phyloP scores from a whole-genome alignment of 2,888 invertebrate genomes.

The Chymomyza caudatula region DNA sequence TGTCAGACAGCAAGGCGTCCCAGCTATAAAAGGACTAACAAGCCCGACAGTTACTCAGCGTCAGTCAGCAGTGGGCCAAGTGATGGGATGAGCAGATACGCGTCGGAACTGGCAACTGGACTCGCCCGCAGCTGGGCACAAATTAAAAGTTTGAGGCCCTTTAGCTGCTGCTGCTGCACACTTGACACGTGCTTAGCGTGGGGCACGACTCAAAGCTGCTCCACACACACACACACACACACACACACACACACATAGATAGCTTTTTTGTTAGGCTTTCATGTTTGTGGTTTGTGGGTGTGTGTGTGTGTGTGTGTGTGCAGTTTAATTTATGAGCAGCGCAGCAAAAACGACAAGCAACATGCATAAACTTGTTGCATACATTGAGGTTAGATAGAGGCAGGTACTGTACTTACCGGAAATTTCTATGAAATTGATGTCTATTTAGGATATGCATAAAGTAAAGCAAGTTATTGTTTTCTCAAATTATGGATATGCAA shows the following conservation, averaged over 20 bases:
- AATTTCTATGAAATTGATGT: neutral
- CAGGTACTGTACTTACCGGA: too few species aligned
- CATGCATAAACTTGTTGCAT: slow-evolving; percentile 70
- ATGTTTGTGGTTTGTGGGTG: slow-evolving; percentile 24
- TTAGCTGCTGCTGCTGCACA: slow-evolving; percentile 16
- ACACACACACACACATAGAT: neutral
- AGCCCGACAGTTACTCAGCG: slow-evolving; percentile 70
- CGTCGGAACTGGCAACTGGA: neutral
- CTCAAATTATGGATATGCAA: too few species aligned
- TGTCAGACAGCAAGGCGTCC: slow-evolving; percentile 63
- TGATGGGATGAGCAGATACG: neutral
- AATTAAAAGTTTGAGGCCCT: slow-evolving; percentile 69
- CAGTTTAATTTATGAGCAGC: slow-evolving; percentile 61
- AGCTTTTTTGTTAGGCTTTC: slow-evolving; percentile 28
- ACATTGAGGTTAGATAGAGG: slow-evolving; percentile 9
- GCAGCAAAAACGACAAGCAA: slow-evolving; percentile 47
- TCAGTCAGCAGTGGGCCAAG: slow-evolving; percentile 41
- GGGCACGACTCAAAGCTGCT: neutral
- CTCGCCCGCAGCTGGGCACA: slow-evolving; percentile 20
- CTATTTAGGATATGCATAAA: neutral
- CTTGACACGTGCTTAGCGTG: slow-evolving; percentile 68
- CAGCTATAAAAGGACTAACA: slow-evolving; percentile 59
- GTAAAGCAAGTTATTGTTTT: neutral
- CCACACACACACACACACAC: neutral
- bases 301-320: slow-evolving; percentile 13